These are phyloP conservation scores for Dasypus novemcinctus DNA, from an alignment of 2,113 vertebrate genomes.

Conservation along the genomic window DNA sequence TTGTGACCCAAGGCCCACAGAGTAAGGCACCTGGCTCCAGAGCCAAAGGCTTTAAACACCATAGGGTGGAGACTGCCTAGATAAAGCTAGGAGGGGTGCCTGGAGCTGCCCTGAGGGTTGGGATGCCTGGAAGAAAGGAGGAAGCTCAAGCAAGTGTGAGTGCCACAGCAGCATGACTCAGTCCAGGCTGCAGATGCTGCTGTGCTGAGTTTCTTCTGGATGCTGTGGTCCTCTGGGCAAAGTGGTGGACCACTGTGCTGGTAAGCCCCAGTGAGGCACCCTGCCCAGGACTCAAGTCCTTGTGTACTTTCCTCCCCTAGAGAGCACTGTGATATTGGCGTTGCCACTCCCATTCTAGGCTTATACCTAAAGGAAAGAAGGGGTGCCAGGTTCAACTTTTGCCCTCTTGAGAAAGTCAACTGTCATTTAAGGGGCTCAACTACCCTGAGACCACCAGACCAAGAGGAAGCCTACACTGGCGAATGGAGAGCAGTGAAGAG, in stretches of 20 bases:
- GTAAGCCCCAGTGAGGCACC: neutral
- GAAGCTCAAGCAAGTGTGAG: neutral
- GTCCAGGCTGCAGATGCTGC: neutral
- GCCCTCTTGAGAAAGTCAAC: neutral
- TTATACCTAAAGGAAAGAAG: neutral
- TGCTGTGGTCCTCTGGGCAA: neutral
- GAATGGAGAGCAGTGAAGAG: neutral
- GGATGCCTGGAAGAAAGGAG: neutral
- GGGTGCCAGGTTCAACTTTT: neutral
- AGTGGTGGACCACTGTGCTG: neutral
- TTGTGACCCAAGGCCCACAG: neutral
- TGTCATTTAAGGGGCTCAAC: neutral
- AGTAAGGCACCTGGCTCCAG: neutral
- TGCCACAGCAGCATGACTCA: no score
- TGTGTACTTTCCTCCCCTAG: neutral
- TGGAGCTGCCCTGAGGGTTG: neutral
- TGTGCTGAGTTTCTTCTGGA: neutral
- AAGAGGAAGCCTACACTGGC: neutral
- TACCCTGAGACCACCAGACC: neutral
- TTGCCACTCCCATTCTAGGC: neutral
- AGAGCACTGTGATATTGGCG: neutral
- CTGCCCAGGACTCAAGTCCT: neutral
- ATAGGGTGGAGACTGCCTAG: neutral
- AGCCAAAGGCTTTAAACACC: neutral
- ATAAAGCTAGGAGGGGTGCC: neutral